Percentiles rank a stretch among this genome's conserved stretches.
Conservation (phyloP, 1,140 invertebrate species). For the Samia ricini region DNA sequence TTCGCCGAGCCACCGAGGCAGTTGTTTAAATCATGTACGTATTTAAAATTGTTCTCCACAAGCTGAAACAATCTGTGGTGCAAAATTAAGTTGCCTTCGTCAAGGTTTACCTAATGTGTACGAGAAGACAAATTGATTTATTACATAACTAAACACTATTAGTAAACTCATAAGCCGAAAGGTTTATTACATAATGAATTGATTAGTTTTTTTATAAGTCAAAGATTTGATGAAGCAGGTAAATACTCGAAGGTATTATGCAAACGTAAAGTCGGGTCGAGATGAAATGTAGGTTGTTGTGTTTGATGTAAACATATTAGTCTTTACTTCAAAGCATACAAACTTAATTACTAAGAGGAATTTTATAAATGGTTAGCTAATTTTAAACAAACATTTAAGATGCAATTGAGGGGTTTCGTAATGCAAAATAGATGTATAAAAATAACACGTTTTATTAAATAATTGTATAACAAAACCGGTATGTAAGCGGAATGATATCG, state of each 20-base stretch:
- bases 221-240: slow-evolving; percentile 3
- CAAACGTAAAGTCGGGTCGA: slow-evolving; percentile 7
- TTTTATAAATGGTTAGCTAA: slow-evolving; percentile 7
- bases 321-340: not conserved
- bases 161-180: not conserved
- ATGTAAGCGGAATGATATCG: slow-evolving; percentile 58
- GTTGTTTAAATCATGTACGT: not conserved
- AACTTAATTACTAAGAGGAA: slow-evolving; percentile 1
- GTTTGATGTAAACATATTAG: slow-evolving; percentile 11
- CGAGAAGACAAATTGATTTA: not conserved
- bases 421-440: slow-evolving; percentile 23
- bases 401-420: slow-evolving; percentile 13
- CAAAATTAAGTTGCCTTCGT: not conserved
- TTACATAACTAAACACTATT: not conserved
- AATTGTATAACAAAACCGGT: slow-evolving; percentile 62
- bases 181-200: not conserved
- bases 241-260: slow-evolving; percentile 4
- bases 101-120: not conserved
- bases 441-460: slow-evolving; percentile 23
- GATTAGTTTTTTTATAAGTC: not conserved
- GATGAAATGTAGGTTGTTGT: slow-evolving; percentile 5
- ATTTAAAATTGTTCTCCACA: not conserved
- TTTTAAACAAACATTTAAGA: slow-evolving; percentile 12
- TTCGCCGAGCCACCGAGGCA: too few species aligned
- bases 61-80: not conserved